Evolutionary conservation across 2,113 vertebrate genomes (phyloP).

Genomic region (Mastomys coucha): DNA sequence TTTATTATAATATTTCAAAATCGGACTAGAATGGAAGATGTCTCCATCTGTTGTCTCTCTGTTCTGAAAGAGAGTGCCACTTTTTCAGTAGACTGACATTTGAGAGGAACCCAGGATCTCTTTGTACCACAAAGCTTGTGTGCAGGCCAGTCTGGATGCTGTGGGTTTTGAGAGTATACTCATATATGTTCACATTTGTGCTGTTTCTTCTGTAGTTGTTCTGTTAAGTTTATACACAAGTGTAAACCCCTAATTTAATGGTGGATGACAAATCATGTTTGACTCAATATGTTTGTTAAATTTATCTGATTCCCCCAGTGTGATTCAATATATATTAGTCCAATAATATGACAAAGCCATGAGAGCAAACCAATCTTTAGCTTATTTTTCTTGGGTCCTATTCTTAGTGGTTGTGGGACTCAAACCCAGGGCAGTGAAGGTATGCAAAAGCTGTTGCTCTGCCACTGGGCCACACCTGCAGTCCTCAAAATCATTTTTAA

Average conservation of each 20-base stretch:
- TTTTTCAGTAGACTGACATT: background rate
- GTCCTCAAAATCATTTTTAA: background rate
- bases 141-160: background rate
- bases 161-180: constrained; percentile 28
- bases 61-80: constrained; percentile 27
- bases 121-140: constrained; percentile 61
- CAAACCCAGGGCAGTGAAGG: background rate
- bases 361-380: background rate
- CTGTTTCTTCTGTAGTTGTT: constrained; percentile 72
- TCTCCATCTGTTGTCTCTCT: constrained; percentile 31
- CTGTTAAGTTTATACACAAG: constrained; percentile 64
- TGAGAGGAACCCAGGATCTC: constrained; percentile 17
- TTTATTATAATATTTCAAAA: constrained; percentile 59
- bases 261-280: background rate
- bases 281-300: background rate
- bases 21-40: constrained; percentile 37
- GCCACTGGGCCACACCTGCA: background rate
- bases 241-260: constrained; percentile 6
- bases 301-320: constrained; percentile 41
- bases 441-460: background rate
- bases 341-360: background rate
- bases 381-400: background rate
- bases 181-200: constrained; percentile 49
- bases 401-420: background rate
- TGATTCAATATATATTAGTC: constrained; percentile 57